Evolutionary conservation across 2,113 vertebrate species (phyloP).

Genomic region (Gymnorhina tibicen): DNA sequence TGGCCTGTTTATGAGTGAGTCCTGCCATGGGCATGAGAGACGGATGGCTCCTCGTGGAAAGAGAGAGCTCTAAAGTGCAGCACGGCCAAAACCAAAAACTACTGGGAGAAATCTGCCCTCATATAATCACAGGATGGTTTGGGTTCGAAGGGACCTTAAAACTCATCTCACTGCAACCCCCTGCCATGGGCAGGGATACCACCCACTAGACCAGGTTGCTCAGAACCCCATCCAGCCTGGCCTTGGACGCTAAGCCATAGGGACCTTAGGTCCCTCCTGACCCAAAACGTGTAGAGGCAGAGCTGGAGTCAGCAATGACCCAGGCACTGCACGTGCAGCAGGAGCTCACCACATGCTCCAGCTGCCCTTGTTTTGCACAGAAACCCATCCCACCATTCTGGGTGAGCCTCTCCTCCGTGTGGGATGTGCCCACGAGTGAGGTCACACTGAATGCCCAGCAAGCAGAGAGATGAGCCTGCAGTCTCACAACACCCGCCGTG

Average conservation of each 20-base stretch:
- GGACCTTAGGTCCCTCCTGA: background rate
- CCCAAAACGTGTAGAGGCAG: background rate
- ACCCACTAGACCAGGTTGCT: background rate
- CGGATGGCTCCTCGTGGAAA: background rate
- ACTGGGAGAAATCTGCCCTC: background rate
- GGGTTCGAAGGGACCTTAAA: background rate
- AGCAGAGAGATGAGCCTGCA: background rate
- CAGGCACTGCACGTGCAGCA: background rate
- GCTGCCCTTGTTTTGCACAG: background rate
- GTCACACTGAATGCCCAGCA: background rate
- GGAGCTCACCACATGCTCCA: background rate
- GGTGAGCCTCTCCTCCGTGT: background rate
- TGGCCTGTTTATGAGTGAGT: background rate
- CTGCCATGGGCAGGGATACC: background rate
- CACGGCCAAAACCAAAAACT: background rate
- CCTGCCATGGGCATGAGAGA: background rate
- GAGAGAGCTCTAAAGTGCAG: background rate
- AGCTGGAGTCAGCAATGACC: background rate
- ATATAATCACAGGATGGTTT: background rate
- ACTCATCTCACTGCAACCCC: background rate
- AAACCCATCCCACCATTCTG: background rate
- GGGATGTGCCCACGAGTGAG: background rate
- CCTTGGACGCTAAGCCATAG: background rate
- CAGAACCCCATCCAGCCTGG: background rate
- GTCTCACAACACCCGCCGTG: background rate